Percentiles rank a stretch among this genome's conserved stretches.
These are phyloP conservation scores for Drosophila histrio DNA, from an alignment of 2,888 invertebrate genomes.

Conservation along the genomic window DNA sequence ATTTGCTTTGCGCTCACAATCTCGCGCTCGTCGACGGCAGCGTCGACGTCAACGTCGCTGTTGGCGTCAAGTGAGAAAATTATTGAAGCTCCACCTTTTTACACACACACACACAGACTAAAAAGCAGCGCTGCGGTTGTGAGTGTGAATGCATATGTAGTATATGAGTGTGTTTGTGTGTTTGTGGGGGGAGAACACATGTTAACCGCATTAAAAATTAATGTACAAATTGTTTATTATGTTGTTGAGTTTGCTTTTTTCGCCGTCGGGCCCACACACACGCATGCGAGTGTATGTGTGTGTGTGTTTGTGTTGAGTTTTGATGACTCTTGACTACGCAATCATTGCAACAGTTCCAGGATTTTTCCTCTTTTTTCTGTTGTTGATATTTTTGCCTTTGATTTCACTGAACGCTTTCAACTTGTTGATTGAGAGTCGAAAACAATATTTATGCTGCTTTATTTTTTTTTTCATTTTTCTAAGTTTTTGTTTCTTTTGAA, in stretches of 20 bases:
- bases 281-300: slow-evolving; percentile 7
- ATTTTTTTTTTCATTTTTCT: background rate
- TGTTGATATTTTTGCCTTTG: slow-evolving; percentile 27
- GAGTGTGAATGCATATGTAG: slow-evolving; percentile 27
- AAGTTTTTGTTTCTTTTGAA: slow-evolving; percentile 50
- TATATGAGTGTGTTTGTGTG: slow-evolving; percentile 21
- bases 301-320: slow-evolving; percentile 22
- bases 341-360: slow-evolving; percentile 52
- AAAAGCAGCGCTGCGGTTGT: slow-evolving; percentile 43
- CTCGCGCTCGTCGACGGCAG: slow-evolving; percentile 32
- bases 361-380: slow-evolving; percentile 31
- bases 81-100: slow-evolving; percentile 78
- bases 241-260: slow-evolving; percentile 61
- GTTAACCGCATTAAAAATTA: slow-evolving; percentile 80
- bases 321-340: slow-evolving; percentile 58
- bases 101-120: slow-evolving; percentile 53
- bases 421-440: slow-evolving; percentile 70
- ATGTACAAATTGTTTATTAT: slow-evolving; percentile 79
- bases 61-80: slow-evolving; percentile 68
- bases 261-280: slow-evolving; percentile 53
- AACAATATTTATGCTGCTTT: slow-evolving; percentile 26
- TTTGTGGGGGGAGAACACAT: slow-evolving; percentile 54
- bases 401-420: slow-evolving; percentile 46
- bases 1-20: slow-evolving; percentile 39
- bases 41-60: slow-evolving; percentile 16